Percentiles rank a stretch among this genome's conserved stretches.
Conservation (phyloP, 2,113 vertebrate species). For the Anhinga rufa region DNA sequence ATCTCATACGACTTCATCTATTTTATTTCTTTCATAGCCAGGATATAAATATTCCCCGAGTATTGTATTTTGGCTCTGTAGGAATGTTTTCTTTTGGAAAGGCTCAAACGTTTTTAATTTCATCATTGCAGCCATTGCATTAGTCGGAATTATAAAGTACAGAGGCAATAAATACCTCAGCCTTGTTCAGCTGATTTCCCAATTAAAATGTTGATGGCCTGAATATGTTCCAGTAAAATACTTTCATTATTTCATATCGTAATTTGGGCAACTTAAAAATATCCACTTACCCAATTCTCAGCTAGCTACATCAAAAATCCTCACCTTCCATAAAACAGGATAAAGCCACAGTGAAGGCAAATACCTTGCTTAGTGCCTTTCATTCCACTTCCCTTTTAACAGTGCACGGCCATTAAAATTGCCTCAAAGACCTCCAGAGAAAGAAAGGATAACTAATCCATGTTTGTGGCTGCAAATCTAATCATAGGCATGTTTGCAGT, state of each 20-base stretch:
- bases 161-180: neutral
- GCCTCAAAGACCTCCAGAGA: neutral
- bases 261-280: neutral
- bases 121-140: neutral
- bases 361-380: neutral
- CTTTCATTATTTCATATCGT: neutral
- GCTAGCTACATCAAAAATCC: neutral
- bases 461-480: neutral
- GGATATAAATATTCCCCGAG: neutral
- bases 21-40: neutral
- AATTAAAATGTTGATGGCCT: neutral
- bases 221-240: neutral
- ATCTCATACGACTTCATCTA: neutral
- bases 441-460: neutral
- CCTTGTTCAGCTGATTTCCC: neutral
- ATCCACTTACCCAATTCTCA: neutral
- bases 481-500: neutral
- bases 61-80: neutral
- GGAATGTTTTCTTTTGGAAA: neutral
- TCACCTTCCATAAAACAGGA: neutral
- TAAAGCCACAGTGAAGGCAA: neutral
- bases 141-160: neutral
- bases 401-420: neutral
- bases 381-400: neutral
- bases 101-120: neutral